Evolutionary conservation across 1,140 invertebrate genomes (phyloP).

Genomic region (Zelostemma sp.): DNA sequence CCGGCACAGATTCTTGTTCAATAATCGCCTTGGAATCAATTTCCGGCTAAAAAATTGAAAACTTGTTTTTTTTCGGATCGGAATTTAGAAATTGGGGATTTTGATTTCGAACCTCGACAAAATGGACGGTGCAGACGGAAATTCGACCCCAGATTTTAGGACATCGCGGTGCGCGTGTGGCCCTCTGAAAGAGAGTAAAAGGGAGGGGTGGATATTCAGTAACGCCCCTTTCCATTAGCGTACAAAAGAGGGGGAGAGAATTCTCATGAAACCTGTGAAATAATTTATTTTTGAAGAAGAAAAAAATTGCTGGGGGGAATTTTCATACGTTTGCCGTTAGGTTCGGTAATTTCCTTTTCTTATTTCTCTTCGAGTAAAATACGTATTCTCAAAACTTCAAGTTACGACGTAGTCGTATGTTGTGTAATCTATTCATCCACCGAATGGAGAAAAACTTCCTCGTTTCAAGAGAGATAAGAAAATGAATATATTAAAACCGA

Average conservation of each 20-base stretch:
- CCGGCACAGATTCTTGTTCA: conserved; percentile 87
- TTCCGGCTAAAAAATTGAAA: conserved; percentile 80
- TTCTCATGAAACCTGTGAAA: conserved; percentile 85
- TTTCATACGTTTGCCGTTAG: conserved; percentile 82
- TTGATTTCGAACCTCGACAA: conserved; percentile 90
- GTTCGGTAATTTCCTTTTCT: no score
- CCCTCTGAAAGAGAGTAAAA: conserved; percentile 94
- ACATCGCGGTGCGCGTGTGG: conserved; percentile 88
- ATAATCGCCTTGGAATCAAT: conserved; percentile 96
- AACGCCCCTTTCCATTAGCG: conserved; percentile 84
- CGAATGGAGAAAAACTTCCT: no score
- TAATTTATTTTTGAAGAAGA: background rate
- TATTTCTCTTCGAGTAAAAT: no score
- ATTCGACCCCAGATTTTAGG: conserved; percentile 86
- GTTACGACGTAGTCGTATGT: no score
- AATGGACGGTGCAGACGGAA: conserved; percentile 95
- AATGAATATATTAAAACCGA: no score
- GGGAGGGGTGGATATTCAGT: conserved; percentile 94
- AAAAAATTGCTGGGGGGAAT: no score
- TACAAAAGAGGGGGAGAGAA: conserved; percentile 86
- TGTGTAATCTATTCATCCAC: no score
- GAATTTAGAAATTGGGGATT: no score
- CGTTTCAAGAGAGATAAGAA: no score
- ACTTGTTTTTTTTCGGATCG: conserved; percentile 15
- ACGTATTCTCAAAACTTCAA: no score